phyloP scores from a whole-genome alignment of 1,140 invertebrate species.

The Piezodorus guildinii region DNA sequence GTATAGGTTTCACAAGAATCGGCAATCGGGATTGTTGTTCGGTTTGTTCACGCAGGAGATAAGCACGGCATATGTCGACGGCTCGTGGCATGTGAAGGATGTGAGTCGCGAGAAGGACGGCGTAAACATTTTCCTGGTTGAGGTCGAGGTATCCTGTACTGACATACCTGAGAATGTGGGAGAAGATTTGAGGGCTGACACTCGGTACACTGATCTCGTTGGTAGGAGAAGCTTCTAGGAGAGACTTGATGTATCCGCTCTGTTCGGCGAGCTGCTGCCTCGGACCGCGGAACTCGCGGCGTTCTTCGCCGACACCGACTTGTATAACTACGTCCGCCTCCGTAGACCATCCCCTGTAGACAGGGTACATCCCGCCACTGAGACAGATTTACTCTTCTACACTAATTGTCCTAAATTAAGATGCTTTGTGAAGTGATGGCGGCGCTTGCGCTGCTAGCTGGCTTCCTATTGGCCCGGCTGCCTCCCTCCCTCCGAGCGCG shows the following conservation, averaged over 20 bases:
- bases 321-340: constrained; percentile 47
- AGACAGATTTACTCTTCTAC: background rate
- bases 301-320: constrained; percentile 40
- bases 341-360: constrained; percentile 53
- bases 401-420: constrained; percentile 24
- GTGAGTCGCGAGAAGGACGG: constrained; percentile 57
- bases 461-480: constrained; percentile 22
- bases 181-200: constrained; percentile 54
- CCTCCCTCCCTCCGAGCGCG: constrained; percentile 20
- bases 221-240: constrained; percentile 35
- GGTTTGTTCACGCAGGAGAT: constrained; percentile 33
- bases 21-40: constrained; percentile 21
- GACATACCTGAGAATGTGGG: constrained; percentile 60
- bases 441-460: constrained; percentile 12
- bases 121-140: constrained; percentile 58
- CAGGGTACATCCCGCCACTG: constrained; percentile 40
- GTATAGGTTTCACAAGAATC: constrained; percentile 37
- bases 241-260: constrained; percentile 54
- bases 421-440: constrained; percentile 11
- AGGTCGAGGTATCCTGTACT: constrained; percentile 61
- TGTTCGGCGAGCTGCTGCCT: constrained; percentile 51
- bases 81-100: constrained; percentile 63
- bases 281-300: constrained; percentile 53
- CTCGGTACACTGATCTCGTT: constrained; percentile 41
- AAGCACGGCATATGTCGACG: constrained; percentile 49